A percentile compares a stretch with the other conserved stretches of the same genome.
phyloP scores from a whole-genome alignment of 2,113 vertebrate species.

The Eurypyga helias region DNA sequence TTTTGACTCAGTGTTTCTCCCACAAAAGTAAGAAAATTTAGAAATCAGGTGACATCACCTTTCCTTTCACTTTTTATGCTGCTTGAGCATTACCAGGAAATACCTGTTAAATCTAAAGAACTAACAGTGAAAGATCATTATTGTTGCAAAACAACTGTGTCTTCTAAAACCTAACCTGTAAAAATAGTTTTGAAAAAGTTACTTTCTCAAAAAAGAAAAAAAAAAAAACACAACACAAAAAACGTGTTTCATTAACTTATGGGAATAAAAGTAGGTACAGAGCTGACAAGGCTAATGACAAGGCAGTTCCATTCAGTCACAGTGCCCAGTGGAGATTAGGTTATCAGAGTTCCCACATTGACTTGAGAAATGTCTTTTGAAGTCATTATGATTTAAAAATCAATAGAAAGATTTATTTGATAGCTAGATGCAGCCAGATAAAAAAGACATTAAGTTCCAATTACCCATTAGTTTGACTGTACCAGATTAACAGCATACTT shows the following conservation, averaged over 20 bases:
- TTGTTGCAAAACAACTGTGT: neutral
- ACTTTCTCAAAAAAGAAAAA: neutral
- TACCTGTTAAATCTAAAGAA: neutral
- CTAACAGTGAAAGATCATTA: neutral
- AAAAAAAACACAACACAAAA: too few species aligned
- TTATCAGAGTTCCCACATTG: neutral
- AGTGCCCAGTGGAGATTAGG: neutral
- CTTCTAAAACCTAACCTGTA: neutral
- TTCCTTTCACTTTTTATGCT: neutral
- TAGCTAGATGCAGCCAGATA: neutral
- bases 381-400: conserved; percentile 14
- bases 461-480: conserved; percentile 1
- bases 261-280: neutral
- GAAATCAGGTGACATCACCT: neutral
- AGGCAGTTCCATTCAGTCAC: neutral
- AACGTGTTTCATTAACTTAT: neutral
- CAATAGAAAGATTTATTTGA: conserved; percentile 20
- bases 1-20: neutral
- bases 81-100: neutral
- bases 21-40: neutral
- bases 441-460: neutral
- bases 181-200: neutral
- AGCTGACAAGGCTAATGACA: neutral
- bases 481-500: neutral
- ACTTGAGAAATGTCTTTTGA: neutral